Conservation (phyloP, 2,113 vertebrate genomes). For the Gymnorhina tibicen region DNA sequence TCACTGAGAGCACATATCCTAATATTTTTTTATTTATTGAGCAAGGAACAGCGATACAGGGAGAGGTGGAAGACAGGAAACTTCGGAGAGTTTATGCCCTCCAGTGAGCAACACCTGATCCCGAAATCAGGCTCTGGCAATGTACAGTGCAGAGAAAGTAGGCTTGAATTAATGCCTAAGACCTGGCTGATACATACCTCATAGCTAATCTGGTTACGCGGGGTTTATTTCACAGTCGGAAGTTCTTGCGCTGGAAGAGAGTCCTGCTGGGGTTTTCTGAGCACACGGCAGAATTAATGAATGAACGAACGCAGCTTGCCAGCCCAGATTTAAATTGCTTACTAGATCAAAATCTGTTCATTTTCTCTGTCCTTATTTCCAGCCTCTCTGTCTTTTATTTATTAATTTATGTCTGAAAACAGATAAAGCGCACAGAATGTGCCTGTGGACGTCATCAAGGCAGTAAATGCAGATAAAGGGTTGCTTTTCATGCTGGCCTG, state of each 20-base stretch:
- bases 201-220: slow-evolving; percentile 73
- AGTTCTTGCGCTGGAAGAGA: slow-evolving; percentile 70
- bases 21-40: slow-evolving; percentile 41
- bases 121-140: slow-evolving; percentile 5
- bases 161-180: slow-evolving; percentile 64
- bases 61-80: not conserved
- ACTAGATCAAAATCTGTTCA: slow-evolving; percentile 72
- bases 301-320: slow-evolving; percentile 71
- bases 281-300: slow-evolving; percentile 72
- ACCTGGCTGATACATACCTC: slow-evolving; percentile 69
- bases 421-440: slow-evolving; percentile 50
- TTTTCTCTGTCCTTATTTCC: slow-evolving; percentile 63
- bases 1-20: not conserved
- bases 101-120: slow-evolving; percentile 14
- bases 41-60: not conserved
- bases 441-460: slow-evolving; percentile 42
- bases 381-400: not conserved
- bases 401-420: slow-evolving; percentile 51
- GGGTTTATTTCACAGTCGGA: slow-evolving; percentile 78
- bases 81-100: not conserved
- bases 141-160: not conserved
- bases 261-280: slow-evolving; percentile 71
- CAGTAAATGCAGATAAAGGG: slow-evolving; percentile 58
- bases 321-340: slow-evolving; percentile 75
- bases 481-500: slow-evolving; percentile 6